Evolutionary conservation across 1,140 invertebrate species (phyloP).

Genomic region (Arctopsyche grandis): DNA sequence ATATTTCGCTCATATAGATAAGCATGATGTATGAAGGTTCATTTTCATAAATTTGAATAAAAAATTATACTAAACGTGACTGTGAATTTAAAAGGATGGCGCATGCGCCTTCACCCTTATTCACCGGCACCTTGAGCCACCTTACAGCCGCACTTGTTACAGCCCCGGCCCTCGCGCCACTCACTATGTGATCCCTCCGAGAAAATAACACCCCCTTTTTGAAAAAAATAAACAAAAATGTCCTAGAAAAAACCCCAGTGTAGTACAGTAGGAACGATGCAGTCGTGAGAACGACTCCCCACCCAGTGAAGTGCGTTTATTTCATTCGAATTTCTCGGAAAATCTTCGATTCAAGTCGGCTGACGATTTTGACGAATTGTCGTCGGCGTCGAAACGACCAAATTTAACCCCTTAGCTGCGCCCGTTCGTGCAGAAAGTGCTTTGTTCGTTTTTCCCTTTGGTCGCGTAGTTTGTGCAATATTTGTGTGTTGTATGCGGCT

Average conservation of each 20-base stretch:
- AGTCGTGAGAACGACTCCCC: constrained; percentile 5
- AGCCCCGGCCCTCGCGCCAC: not conserved
- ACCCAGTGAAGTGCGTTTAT: not conserved
- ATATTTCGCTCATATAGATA: too few species aligned
- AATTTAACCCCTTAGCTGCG: not conserved
- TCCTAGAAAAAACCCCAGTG: not conserved
- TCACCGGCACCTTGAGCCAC: constrained; percentile 22
- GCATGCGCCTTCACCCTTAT: constrained; percentile 17
- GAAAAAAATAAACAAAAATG: not conserved
- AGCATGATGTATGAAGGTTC: too few species aligned
- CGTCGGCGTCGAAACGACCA: not conserved
- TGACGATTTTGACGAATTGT: not conserved
- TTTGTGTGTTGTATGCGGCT: constrained; percentile 8
- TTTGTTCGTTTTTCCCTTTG: not conserved
- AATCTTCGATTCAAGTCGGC: not conserved
- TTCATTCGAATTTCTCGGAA: not conserved
- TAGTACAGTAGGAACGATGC: not conserved
- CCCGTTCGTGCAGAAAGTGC: not conserved
- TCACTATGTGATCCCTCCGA: constrained; percentile 32
- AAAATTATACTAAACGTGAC: not conserved
- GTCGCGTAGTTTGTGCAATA: not conserved
- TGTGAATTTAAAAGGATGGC: constrained; percentile 4
- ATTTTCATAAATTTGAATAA: too few species aligned
- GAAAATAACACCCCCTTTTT: not conserved
- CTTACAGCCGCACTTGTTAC: constrained; percentile 40